phyloP scores from a whole-genome alignment of 1,140 invertebrate genomes.

The Apis mellifera region DNA sequence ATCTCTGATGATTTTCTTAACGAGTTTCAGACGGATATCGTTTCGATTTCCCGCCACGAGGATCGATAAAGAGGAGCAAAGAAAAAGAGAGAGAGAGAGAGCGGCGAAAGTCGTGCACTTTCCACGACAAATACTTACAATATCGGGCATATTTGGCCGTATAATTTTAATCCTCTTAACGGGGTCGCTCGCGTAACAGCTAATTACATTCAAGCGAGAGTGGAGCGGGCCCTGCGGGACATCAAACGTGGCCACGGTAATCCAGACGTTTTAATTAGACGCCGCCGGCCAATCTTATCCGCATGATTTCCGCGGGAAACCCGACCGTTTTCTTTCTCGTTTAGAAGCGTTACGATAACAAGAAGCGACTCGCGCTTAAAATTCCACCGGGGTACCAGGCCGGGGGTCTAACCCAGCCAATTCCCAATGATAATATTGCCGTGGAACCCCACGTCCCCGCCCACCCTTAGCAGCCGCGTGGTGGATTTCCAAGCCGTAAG shows the following conservation, averaged over 20 bases:
- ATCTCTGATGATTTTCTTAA: constrained; percentile 14
- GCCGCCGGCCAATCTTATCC: constrained; percentile 42
- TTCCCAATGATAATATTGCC: constrained; percentile 58
- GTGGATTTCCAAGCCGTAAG: constrained; percentile 51
- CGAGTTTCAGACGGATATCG: background rate
- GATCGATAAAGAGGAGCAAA: background rate
- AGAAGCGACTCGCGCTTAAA: constrained; percentile 24
- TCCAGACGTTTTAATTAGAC: constrained; percentile 47
- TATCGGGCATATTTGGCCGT: constrained; percentile 16
- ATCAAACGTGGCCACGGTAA: constrained; percentile 44
- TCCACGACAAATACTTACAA: constrained; percentile 30
- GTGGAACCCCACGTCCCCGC: background rate
- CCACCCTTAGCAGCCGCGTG: constrained; percentile 16
- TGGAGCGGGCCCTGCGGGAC: constrained; percentile 14
- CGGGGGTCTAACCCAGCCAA: constrained; percentile 27
- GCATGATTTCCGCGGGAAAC: constrained; percentile 31
- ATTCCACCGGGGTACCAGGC: constrained; percentile 11
- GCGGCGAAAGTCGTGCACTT: constrained; percentile 10
- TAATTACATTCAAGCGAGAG: constrained; percentile 26
- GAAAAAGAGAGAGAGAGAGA: background rate
- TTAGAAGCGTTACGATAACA: constrained; percentile 52
- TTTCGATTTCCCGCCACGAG: background rate
- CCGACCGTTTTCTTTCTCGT: constrained; percentile 37
- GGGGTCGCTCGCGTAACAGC: constrained; percentile 29
- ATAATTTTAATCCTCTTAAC: constrained; percentile 51